These are phyloP conservation scores for Cebidichthys violaceus DNA, from an alignment of 2,113 vertebrate species.

Conservation along the genomic window DNA sequence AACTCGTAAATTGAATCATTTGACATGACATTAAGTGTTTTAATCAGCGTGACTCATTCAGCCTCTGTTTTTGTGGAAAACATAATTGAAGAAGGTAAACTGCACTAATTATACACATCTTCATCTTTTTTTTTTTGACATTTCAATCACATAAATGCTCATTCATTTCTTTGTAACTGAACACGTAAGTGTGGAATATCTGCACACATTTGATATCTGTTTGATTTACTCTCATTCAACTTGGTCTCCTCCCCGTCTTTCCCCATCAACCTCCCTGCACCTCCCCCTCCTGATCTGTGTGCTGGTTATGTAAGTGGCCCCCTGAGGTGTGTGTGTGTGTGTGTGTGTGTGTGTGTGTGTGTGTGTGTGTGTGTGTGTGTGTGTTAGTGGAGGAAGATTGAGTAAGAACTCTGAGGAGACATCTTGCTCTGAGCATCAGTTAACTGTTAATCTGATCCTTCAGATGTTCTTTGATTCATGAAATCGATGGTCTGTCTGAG, in stretches of 20 bases:
- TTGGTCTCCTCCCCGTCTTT: conserved; percentile 22
- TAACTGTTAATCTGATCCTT: conserved; percentile 26
- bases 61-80: not conserved
- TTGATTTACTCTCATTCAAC: conserved; percentile 10
- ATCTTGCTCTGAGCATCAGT: not conserved
- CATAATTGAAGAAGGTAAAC: not conserved
- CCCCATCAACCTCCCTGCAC: not conserved
- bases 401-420: conserved; percentile 39
- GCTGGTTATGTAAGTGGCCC: conserved; percentile 63
- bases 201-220: not conserved
- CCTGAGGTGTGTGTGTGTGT: conserved; percentile 31
- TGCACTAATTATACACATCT: not conserved
- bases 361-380: not conserved
- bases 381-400: conserved; percentile 7
- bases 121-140: too few relatives aligned
- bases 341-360: not conserved
- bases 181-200: not conserved
- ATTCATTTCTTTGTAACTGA: not conserved
- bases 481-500: conserved; percentile 2
- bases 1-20: not conserved
- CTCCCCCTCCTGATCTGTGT: conserved; percentile 26
- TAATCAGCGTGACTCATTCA: not conserved
- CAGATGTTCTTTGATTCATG: conserved; percentile 29
- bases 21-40: not conserved
- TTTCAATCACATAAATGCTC: not conserved